These are phyloP conservation scores for Synanthedon vespiformis DNA, from an alignment of 2,888 invertebrate genomes.

Conservation along the genomic window DNA sequence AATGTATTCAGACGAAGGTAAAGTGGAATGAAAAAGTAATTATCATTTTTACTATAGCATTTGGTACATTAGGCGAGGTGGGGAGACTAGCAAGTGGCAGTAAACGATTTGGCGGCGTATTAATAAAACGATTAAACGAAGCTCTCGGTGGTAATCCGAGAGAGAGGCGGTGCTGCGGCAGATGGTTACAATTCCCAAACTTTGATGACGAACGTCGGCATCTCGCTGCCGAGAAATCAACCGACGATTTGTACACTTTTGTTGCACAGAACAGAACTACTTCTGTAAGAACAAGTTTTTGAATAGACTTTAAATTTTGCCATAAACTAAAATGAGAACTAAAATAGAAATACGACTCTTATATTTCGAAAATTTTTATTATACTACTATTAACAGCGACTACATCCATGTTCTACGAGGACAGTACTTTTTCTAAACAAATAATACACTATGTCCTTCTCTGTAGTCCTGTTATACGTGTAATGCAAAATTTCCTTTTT, in stretches of 20 bases:
- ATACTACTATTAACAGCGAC: no score
- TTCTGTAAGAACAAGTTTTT: not conserved
- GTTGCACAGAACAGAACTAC: constrained; percentile 30
- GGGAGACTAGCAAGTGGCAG: constrained; percentile 26
- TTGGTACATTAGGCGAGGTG: not conserved
- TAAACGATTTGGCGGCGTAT: constrained; percentile 68
- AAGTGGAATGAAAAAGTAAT: no score
- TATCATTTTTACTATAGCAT: no score
- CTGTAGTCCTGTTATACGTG: no score
- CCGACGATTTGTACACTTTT: constrained; percentile 53
- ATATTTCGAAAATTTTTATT: no score
- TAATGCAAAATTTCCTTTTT: no score
- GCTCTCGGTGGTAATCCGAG: constrained; percentile 57
- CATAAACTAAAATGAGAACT: no score
- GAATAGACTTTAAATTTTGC: not conserved
- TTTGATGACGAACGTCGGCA: constrained; percentile 61
- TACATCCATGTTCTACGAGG: no score
- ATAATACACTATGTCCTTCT: no score
- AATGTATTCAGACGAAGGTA: not conserved
- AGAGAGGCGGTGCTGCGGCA: constrained; percentile 57
- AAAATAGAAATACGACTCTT: no score
- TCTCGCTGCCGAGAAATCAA: constrained; percentile 34
- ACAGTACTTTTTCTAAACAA: no score
- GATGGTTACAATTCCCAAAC: constrained; percentile 66
- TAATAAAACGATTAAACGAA: constrained; percentile 71